A percentile compares a stretch with the other conserved stretches of the same genome.
Evolutionary conservation across 2,797 vertebrate genomes (phyloP).

Genomic region (Limnodromus scolopaceus): DNA sequence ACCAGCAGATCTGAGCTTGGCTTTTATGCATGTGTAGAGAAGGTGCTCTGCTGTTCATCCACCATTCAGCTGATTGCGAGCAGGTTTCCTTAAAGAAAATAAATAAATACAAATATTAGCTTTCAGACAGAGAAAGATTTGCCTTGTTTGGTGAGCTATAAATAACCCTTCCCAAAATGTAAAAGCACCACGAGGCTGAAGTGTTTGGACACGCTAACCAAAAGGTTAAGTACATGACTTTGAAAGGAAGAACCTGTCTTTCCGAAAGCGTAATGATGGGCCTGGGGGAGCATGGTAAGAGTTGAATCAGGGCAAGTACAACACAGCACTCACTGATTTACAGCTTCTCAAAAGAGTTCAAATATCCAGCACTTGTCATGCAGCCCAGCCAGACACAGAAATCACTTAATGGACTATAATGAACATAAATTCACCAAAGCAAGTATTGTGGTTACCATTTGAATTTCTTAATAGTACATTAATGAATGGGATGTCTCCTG

Average conservation of each 20-base stretch:
- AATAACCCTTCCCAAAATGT: background rate
- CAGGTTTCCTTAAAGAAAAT: background rate
- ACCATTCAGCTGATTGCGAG: background rate
- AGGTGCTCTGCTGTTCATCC: background rate
- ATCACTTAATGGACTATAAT: background rate
- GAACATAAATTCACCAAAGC: background rate
- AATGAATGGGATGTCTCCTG: background rate
- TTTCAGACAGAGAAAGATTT: background rate
- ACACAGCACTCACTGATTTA: background rate
- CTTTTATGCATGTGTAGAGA: background rate
- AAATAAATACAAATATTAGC: background rate
- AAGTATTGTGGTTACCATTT: background rate
- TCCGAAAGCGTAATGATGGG: background rate
- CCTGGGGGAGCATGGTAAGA: background rate
- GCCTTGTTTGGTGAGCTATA: background rate
- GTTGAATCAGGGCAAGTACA: background rate
- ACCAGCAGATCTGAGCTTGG: background rate
- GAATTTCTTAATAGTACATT: background rate
- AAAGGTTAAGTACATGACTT: background rate
- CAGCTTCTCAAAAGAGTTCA: background rate
- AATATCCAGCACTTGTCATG: background rate
- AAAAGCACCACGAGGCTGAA: background rate
- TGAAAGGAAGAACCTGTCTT: background rate
- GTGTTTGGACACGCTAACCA: background rate
- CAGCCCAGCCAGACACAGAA: conserved; percentile 5